These are phyloP conservation scores for Frieseomelitta varia DNA, from an alignment of 1,140 invertebrate species.

Conservation along the genomic window DNA sequence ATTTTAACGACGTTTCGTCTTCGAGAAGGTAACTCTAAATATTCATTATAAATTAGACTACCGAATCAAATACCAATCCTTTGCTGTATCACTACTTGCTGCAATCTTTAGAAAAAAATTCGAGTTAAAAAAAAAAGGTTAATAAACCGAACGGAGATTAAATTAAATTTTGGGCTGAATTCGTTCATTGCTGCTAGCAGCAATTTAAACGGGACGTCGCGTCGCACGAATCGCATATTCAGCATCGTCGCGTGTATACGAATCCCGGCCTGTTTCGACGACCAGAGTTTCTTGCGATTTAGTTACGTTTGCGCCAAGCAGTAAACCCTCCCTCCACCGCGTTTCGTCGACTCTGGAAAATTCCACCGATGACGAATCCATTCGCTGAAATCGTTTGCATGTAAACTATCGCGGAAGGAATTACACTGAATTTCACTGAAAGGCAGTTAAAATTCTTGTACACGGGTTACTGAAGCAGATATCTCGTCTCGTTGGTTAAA, in stretches of 20 bases:
- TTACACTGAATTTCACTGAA: background rate
- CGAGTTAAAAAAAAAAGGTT: too few species aligned
- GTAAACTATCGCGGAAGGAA: background rate
- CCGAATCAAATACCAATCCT: too few species aligned
- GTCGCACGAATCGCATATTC: background rate
- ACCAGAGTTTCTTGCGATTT: background rate
- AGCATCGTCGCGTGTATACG: background rate
- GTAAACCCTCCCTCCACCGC: background rate
- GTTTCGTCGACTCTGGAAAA: background rate
- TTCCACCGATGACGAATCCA: background rate
- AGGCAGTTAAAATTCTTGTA: background rate
- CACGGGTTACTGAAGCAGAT: background rate
- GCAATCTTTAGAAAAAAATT: too few species aligned
- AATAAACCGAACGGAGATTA: background rate
- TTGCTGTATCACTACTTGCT: too few species aligned
- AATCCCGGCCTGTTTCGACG: background rate
- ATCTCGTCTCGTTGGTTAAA: background rate
- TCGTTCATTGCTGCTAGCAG: slow-evolving; percentile 34
- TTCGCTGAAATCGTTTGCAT: background rate
- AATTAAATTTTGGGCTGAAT: too few species aligned
- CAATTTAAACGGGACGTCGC: slow-evolving; percentile 36
- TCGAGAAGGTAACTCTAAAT: too few species aligned
- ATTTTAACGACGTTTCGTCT: too few species aligned
- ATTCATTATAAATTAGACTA: too few species aligned
- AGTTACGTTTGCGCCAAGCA: background rate